Evolutionary conservation across 2,888 invertebrate genomes (phyloP), one percentile per base, ranked within the genome.

Genomic region (Aporophyla lueneburgensis): DNA sequence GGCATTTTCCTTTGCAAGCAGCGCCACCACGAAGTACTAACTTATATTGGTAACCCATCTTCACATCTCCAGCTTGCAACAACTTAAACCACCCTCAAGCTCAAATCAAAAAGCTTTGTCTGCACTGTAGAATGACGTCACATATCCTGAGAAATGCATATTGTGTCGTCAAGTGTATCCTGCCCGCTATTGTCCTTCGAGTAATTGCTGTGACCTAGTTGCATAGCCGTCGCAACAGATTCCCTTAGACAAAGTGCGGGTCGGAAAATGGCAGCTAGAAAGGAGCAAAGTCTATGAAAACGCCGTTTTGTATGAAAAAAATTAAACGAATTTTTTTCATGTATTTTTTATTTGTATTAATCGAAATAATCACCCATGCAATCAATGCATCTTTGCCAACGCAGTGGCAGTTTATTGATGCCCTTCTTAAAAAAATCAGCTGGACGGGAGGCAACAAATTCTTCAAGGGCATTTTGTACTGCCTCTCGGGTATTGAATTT

Each of bases 191-290:
- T 86, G 84, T 86, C 86, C 86, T 84, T 68, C 53, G 43, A 74
- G 81, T 84, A 84, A 83, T 77, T 77, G 75, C 70, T 76, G 46
- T 71, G 81, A 81, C 83, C 86, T 63, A 81, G 56, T 75, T 85
- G 79, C 77, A 81, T 74, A 74, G 59, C 56, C 40, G 65, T 77
- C 76, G 82, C 80, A 75, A 76, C 74, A 76, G 70, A 71, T 72
- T 43, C 56, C 67, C 19, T 53, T 61, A 51, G 40, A 65, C 14
- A 68, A 59, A 21, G n/a, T 62, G 72, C 27, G 51, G 67, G 58
- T 63, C 49, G 58, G 40, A 72, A 83, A 76, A 79, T 80, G 49
- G 58, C 53, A 33, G n/a, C 54, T 71, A 70, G 65, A 74, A 61
- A 78, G 58, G 16, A 56, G 68, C 16, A n/a, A 56, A 68, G 53